These are phyloP conservation scores for Chloroceryle inda DNA, from an alignment of 2,797 vertebrate species.

Conservation along the genomic window DNA sequence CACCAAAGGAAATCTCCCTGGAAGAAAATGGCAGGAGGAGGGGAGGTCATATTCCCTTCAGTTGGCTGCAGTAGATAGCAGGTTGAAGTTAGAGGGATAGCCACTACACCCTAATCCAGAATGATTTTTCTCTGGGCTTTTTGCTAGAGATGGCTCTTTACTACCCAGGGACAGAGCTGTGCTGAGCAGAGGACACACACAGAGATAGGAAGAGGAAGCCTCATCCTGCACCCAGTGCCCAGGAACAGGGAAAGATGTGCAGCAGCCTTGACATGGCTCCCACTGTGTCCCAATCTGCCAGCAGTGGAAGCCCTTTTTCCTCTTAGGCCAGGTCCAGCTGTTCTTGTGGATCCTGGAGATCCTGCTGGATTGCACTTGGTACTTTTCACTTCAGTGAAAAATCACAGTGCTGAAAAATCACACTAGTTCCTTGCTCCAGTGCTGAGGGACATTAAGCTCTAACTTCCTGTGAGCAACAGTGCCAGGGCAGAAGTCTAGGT, in stretches of 20 bases:
- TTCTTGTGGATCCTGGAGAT: neutral
- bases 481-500: neutral
- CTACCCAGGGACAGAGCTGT: neutral
- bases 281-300: neutral
- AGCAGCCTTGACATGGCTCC: neutral
- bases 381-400: neutral
- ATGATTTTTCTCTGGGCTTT: neutral
- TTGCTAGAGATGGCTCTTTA: neutral
- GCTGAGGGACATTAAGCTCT: neutral
- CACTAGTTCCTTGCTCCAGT: fast-evolving
- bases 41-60: neutral
- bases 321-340: neutral
- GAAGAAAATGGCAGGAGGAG: neutral
- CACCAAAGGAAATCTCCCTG: neutral
- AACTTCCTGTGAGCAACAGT: neutral
- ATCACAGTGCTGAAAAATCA: too few relatives aligned
- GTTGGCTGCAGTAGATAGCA: neutral
- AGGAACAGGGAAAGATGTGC: neutral
- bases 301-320: neutral
- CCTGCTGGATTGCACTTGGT: neutral
- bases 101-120: neutral
- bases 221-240: neutral
- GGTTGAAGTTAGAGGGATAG: neutral
- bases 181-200: neutral
- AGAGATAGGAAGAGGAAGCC: neutral